Evolutionary conservation across 2,113 vertebrate genomes (phyloP).

Genomic region (Otocyon megalotis): DNA sequence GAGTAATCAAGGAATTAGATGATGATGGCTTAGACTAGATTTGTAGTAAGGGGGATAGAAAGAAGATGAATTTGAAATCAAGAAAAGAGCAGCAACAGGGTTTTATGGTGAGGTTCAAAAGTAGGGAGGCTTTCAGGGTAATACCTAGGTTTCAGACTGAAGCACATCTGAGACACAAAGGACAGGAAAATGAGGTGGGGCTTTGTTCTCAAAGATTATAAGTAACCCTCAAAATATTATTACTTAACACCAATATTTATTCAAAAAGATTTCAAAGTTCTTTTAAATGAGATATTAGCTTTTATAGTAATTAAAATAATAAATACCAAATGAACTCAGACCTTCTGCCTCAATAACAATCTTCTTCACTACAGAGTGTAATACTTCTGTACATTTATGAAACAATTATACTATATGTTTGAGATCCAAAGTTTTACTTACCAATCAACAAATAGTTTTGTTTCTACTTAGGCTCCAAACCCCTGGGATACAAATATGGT

Average conservation of each 20-base stretch:
- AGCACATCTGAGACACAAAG: neutral
- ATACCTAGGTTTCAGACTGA: neutral
- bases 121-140: neutral
- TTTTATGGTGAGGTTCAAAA: neutral
- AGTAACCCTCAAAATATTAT: neutral
- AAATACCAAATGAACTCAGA: neutral
- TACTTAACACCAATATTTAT: neutral
- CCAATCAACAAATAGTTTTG: neutral
- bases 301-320: neutral
- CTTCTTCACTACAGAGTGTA: neutral
- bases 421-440: constrained; percentile 40
- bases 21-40: neutral
- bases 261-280: constrained; percentile 13
- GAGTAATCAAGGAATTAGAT: neutral
- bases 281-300: neutral
- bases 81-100: neutral
- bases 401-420: neutral
- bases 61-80: neutral
- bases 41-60: neutral
- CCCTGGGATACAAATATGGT: neutral
- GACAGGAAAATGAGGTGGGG: neutral
- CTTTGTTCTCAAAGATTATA: neutral
- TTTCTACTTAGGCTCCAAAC: neutral
- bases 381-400: neutral
- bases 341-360: neutral